Evolutionary conservation across 2,888 invertebrate genomes (phyloP), one percentile per base, ranked within the genome.

Genomic region (Pyralis farinalis): DNA sequence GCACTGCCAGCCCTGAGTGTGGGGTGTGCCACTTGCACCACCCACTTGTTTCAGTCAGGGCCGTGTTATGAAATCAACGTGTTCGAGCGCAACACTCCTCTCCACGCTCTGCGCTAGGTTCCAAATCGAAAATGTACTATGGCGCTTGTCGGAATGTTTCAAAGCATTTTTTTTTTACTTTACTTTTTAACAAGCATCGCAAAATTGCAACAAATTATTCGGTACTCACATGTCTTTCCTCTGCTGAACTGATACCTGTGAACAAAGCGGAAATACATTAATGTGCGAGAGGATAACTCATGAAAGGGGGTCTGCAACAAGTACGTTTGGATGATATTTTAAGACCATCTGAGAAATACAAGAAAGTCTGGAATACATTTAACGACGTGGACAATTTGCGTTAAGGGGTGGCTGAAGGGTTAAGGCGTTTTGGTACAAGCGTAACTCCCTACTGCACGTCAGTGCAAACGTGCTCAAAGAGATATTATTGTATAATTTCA

Each of bases 31-130:
- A 79, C 78, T 81, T 79, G 78, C 82, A 71, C 84, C 84, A 77
- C 87, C 86, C 84, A 83, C 87, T 86, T 84, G 83, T 83, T 82
- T 71, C 82, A 80, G 76, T 68, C 76, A 69, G 78, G 70, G 71
- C 72, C 75, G 76, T 82, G 86, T 87, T 86, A 86, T 88, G 87
- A 88, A 88, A 88, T 88, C 87, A 87, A 82, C 87, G 87, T 84
- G 87, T 84, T 85, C 78, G 80, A 85, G 86, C 84, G 78, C 71
- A 78, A 79, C 82, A 79, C 83, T 81, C 72, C 68, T 62, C 71
- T 61, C 66, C 60, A 59, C 71, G 64, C 74, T 16, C 16, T 16
- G 75, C 75, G 70, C 78, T 72, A 20, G 33, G 74, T 83, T 76
- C 78, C 78, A 79, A 84, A 85, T 82, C 80, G 77, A 83, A 84